phyloP scores from a whole-genome alignment of 2,888 invertebrate genomes.

The Minunthozetes semirufus region DNA sequence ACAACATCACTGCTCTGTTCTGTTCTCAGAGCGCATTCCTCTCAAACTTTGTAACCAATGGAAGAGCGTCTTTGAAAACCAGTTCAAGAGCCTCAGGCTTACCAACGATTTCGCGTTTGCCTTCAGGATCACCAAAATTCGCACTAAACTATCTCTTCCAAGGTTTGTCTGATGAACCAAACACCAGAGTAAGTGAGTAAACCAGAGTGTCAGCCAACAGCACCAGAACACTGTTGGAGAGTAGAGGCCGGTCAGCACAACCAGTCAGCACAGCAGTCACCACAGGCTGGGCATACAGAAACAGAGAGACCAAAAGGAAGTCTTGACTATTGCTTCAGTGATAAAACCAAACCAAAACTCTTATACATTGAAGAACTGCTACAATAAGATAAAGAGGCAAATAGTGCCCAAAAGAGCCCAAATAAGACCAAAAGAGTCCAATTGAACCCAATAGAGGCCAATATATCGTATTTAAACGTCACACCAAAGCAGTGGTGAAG shows the following conservation, averaged over 20 bases:
- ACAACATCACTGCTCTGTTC: background rate
- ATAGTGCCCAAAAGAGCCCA: background rate
- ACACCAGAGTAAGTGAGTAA: background rate
- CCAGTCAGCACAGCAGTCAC: background rate
- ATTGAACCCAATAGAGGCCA: background rate
- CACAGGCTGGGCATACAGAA: background rate
- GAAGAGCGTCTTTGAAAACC: constrained; percentile 12
- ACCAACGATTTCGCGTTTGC: constrained; percentile 1
- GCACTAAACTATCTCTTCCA: constrained; percentile 18
- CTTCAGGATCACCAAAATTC: constrained; percentile 13
- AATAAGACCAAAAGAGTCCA: background rate
- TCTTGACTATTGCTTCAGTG: constrained; percentile 18
- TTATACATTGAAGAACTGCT: background rate
- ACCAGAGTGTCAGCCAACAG: constrained; percentile 12
- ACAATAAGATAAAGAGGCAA: constrained; percentile 12
- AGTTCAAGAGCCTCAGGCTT: constrained; percentile 19
- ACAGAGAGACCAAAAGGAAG: constrained; percentile 28
- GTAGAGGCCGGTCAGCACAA: background rate
- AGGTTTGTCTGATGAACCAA: constrained; percentile 19
- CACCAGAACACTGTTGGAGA: constrained; percentile 8
- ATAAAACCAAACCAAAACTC: background rate
- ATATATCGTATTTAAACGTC: constrained; percentile 3
- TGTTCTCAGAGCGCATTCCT: constrained; percentile 2
- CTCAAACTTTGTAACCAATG: background rate
- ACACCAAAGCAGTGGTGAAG: background rate